phyloP scores from a whole-genome alignment of 2,113 vertebrate species.

The Dasyornis broadbenti region DNA sequence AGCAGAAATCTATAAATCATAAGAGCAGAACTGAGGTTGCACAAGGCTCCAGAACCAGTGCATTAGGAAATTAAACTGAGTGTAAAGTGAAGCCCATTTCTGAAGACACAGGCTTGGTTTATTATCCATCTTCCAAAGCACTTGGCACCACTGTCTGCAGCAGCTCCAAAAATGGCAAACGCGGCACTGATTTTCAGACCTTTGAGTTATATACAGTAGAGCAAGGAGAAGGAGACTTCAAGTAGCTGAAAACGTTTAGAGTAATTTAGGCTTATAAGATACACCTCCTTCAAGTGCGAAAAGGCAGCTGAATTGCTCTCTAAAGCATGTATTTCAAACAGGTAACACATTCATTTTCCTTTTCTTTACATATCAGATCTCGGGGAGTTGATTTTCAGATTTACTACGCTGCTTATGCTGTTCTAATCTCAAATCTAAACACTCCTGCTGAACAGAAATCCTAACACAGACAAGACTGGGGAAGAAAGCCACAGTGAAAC shows the following conservation, averaged over 20 bases:
- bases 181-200: background rate
- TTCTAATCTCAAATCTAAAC: background rate
- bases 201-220: accelerated
- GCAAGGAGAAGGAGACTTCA: background rate
- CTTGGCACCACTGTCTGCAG: background rate
- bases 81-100: background rate
- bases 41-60: background rate
- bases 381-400: background rate
- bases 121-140: background rate
- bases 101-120: background rate
- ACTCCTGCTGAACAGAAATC: background rate
- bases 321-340: background rate
- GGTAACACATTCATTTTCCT: background rate
- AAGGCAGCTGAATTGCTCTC: background rate
- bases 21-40: background rate
- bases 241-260: background rate
- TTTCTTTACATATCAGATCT: background rate
- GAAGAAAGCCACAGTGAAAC: background rate
- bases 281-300: background rate
- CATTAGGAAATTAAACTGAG: background rate
- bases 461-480: background rate
- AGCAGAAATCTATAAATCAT: accelerated
- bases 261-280: background rate
- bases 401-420: background rate
- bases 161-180: background rate